These are phyloP conservation scores for Drosophila borborema DNA, from an alignment of 2,888 invertebrate genomes.

Conservation along the genomic window DNA sequence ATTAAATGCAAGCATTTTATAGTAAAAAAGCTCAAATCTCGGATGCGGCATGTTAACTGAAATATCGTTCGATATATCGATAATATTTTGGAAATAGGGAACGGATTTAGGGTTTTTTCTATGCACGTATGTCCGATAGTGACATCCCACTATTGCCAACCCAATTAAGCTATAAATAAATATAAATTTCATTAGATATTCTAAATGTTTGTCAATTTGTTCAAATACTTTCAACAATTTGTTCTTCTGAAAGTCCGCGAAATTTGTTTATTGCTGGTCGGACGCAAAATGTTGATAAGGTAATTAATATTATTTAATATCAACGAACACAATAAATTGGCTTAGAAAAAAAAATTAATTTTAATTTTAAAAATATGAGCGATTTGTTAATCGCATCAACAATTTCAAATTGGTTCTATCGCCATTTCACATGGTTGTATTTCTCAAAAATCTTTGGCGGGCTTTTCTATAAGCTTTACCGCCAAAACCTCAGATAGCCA, in stretches of 20 bases:
- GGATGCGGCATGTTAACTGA: neutral
- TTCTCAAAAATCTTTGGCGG: neutral
- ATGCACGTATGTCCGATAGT: neutral
- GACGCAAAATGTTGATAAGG: neutral
- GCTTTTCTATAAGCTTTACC: neutral
- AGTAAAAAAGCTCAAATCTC: too few species aligned
- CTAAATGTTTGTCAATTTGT: neutral
- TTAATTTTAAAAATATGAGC: neutral
- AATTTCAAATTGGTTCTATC: neutral
- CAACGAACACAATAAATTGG: too few species aligned
- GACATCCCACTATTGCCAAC: neutral
- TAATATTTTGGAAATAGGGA: neutral
- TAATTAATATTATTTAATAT: neutral
- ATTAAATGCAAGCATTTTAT: too few species aligned
- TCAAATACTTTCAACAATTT: neutral
- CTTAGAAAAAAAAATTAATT: neutral
- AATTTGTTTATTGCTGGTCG: neutral
- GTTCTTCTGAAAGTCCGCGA: neutral
- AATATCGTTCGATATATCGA: slow-evolving; percentile 5
- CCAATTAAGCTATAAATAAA: neutral
- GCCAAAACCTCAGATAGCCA: neutral
- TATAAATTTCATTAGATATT: neutral
- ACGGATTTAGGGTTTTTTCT: neutral
- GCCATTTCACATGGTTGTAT: slow-evolving; percentile 17
- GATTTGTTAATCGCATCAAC: neutral